Base-by-base conservation (phyloP, 2,797 vertebrate species). In the Simalia tracyae region DNA sequence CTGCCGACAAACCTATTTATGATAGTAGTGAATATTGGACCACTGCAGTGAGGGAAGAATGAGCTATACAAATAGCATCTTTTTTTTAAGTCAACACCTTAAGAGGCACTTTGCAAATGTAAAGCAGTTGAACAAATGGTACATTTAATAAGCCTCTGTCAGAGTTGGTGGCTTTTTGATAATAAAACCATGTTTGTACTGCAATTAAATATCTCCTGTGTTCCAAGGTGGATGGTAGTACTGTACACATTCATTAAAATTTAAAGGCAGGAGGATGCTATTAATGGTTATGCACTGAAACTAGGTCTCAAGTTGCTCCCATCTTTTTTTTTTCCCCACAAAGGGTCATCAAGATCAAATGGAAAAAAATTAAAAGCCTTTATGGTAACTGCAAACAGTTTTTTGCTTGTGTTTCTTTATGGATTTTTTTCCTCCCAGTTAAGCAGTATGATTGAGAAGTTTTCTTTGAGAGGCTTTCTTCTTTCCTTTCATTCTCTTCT, bases 31-130 rank as follows among this genome's bases (percentile, higher is more conserved):
- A 88, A 91, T 92, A 24, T 0, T 84, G 59, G 91, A 92, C 84
- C 92, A 19, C 72, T 2, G 46, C 66, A 90, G 72, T 14, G 64
- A 93, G 92, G 26, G 14, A 94, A 92, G 91, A 92, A 86, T 84
- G 86, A 92, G n/a, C 46, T 85, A 9, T 81, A 64, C 57, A 89
- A 89, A 76, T 0, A 50, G 11, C 59, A 7, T n/a, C 59, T 68
- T 59, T 0, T 0, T 56, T 8, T 42, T 85, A 95, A 91, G 68
- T 31, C 42, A 85, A 89, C 19, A 7, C 9, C 91, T 15, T 92
- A 28, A 87, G 94, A 90, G 31, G 1, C 50, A 76, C 81, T 93
- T 94, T 90, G 60, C 42, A 91, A 84, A 66, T 54, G 9, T 60
- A 90, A 90, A 81, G 50, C 60, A 57, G 85, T 31, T 56, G 3